Evolutionary conservation across 1,140 invertebrate genomes (phyloP).

Genomic region (Euwallacea similis): DNA sequence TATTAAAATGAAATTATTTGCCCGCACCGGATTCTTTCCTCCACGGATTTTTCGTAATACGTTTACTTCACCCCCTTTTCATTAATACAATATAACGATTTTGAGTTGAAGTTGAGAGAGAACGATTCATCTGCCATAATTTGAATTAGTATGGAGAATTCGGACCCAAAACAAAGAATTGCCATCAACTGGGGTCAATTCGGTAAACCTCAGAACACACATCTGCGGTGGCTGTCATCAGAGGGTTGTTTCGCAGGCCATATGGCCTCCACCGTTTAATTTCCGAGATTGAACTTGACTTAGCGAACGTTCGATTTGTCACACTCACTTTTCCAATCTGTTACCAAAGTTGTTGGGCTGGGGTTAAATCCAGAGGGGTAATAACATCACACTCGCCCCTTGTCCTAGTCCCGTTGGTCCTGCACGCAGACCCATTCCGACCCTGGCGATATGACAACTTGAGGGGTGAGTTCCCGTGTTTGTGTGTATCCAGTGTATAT

Average conservation of each 20-base stretch:
- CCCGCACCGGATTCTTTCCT: background rate
- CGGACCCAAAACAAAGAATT: too few species aligned
- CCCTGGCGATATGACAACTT: conserved; percentile 5
- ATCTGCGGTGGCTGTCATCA: conserved; percentile 12
- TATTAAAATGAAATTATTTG: conserved; percentile 39
- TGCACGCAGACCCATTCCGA: background rate
- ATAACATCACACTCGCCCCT: background rate
- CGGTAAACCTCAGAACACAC: conserved; percentile 33
- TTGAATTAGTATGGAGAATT: too few species aligned
- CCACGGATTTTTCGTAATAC: background rate
- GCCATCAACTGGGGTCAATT: conserved; percentile 17
- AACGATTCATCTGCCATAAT: too few species aligned
- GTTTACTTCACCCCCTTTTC: background rate
- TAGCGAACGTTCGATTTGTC: conserved; percentile 43
- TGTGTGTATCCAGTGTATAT: conserved; percentile 28
- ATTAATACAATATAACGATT: background rate
- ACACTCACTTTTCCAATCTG: conserved; percentile 44
- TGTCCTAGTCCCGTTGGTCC: too few species aligned
- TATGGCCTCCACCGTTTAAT: conserved; percentile 41
- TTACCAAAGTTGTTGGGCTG: conserved; percentile 30
- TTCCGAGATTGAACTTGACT: conserved; percentile 43
- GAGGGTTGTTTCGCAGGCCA: conserved; percentile 23
- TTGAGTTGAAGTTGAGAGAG: too few species aligned
- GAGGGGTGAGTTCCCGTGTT: conserved; percentile 19
- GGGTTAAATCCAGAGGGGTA: conserved; percentile 23